phyloP scores from a whole-genome alignment of 2,888 invertebrate species.

The Mimachlamys varia region DNA sequence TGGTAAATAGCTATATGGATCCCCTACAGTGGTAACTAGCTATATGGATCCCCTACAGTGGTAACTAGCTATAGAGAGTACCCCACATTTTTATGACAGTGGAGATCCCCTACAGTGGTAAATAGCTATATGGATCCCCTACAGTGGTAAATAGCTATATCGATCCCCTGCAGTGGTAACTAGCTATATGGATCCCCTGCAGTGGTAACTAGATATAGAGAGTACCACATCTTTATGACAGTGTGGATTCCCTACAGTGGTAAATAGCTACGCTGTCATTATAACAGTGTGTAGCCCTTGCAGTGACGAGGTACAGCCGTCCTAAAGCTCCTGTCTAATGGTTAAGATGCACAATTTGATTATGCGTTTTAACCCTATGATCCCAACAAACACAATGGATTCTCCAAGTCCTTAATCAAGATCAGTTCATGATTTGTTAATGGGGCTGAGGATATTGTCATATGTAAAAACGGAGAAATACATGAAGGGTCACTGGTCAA shows the following conservation, averaged over 20 bases:
- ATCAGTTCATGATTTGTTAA: slow-evolving; percentile 11
- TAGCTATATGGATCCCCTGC: no score
- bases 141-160: not conserved
- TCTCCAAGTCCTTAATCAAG: slow-evolving; percentile 14
- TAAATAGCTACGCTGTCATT: not conserved
- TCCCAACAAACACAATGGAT: slow-evolving; percentile 31
- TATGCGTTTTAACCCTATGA: slow-evolving; percentile 29
- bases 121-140: no score
- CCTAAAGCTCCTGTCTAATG: slow-evolving; percentile 23
- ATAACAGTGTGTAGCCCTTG: not conserved
- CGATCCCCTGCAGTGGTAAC: no score
- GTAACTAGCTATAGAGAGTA: no score
- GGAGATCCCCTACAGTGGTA: no score
- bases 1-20: no score
- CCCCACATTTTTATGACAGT: no score
- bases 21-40: no score
- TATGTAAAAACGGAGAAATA: not conserved
- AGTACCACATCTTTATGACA: no score
- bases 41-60: no score
- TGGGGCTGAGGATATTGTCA: not conserved
- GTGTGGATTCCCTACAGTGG: not conserved
- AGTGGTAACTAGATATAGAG: no score
- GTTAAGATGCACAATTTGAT: slow-evolving; percentile 28
- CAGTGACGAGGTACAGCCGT: not conserved
- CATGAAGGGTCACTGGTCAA: not conserved